Conservation (phyloP, 2,888 invertebrate species). For the Coenonympha arcania region DNA sequence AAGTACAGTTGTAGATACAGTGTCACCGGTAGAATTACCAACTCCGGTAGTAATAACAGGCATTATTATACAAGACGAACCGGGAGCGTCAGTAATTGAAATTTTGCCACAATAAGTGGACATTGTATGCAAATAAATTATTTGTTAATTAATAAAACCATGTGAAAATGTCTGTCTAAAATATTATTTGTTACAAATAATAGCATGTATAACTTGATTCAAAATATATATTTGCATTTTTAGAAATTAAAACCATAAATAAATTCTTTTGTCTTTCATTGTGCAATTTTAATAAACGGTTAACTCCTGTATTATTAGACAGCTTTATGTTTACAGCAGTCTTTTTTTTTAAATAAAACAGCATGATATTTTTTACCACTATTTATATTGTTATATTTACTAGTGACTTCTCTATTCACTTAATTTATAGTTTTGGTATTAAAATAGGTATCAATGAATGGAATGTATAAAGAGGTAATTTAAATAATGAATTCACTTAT, state of each 20-base stretch:
- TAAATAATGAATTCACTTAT: conserved; percentile 29
- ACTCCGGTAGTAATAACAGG: conserved; percentile 12
- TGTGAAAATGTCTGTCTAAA: not conserved
- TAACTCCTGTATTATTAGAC: too few relatives aligned
- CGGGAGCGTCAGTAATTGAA: conserved; percentile 52
- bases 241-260: not conserved
- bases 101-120: conserved; percentile 42
- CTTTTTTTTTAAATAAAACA: conserved; percentile 2
- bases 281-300: not conserved
- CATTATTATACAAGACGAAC: conserved; percentile 40
- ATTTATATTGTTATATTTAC: conserved; percentile 37
- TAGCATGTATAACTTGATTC: not conserved
- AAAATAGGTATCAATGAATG: conserved; percentile 51
- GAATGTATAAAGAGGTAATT: conserved; percentile 69
- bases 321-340: too few relatives aligned
- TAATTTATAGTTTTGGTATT: conserved; percentile 55
- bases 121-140: not conserved
- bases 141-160: not conserved
- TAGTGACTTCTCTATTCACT: conserved; percentile 66
- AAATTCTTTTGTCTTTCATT: not conserved
- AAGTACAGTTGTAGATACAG: conserved; percentile 9
- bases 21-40: conserved; percentile 19
- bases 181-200: not conserved
- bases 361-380: not conserved
- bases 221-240: conserved; percentile 2